Conservation (phyloP, 2,888 invertebrate genomes). For the Rhodophaea formosa region DNA sequence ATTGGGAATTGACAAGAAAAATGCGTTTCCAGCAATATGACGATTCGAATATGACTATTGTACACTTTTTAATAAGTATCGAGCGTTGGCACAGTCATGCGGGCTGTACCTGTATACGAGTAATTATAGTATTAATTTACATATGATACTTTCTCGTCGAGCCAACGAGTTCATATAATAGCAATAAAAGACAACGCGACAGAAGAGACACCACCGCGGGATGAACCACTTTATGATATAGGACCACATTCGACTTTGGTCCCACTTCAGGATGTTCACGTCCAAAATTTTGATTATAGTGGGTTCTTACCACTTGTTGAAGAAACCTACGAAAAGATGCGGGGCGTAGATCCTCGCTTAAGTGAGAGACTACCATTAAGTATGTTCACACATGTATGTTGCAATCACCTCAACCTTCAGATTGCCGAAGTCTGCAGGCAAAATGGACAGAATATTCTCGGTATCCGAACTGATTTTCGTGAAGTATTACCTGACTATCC, state of each 20-base stretch:
- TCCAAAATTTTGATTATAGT: conserved; percentile 26
- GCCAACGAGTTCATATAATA: no score
- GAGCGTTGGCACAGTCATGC: no score
- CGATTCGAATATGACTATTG: no score
- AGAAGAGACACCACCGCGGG: conserved; percentile 1
- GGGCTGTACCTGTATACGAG: no score
- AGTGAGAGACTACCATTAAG: conserved; percentile 22
- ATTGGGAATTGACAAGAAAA: no score
- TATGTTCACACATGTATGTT: conserved; percentile 24
- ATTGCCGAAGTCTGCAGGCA: no score
- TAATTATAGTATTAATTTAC: no score
- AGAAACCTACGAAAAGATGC: conserved; percentile 24
- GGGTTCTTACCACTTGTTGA: conserved; percentile 24
- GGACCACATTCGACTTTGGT: conserved; percentile 25
- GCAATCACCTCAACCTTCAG: conserved; percentile 21
- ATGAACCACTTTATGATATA: conserved; percentile 26
- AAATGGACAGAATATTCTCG: no score
- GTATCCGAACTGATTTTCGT: conserved; percentile 17
- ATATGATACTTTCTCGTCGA: no score
- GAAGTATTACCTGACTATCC: conserved; percentile 27
- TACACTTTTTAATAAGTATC: no score
- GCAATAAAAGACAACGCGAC: no score
- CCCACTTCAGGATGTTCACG: conserved; percentile 16
- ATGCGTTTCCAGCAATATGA: no score
- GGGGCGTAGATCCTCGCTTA: conserved; percentile 24